Base-by-base conservation (phyloP, 1,140 invertebrate genomes). In the Latrodectus geometricus region DNA sequence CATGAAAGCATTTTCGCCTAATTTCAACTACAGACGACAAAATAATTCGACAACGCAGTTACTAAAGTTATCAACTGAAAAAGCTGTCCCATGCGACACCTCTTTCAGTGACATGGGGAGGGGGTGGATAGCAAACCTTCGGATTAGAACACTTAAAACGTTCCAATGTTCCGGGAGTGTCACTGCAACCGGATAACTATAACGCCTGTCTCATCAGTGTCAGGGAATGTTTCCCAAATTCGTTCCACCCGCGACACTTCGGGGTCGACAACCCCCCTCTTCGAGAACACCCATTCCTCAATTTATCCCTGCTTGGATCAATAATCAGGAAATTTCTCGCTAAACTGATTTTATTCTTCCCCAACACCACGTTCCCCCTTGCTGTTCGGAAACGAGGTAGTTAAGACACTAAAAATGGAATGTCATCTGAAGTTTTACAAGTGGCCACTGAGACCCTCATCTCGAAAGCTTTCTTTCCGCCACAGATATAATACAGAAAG, bases 121-220 rank as follows among this genome's bases (percentile, higher is more conserved):
- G 73, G 23, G 20, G n/a, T 68, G 52, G 17, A 48, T 17, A 35
- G 52, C 50, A 35, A 23, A 56, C 48, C 66, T 61, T 78, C 70
- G 66, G 83, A 77, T 77, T 86, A 86, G 83, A 78, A 78, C 83
- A 77, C 83, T 86, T 86, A 86, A 65, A 70, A 69, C 54, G 54
- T 61, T 61, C 54, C 54, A 61, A 8, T 66, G 74, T 78, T 86
- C 75, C 52, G 20, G 21, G 75, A 78, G 74, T 86, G 83, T 86
- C 83, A 86, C 83, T 54, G 48, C 73, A 61, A 20, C 65, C 74
- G 75, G 83, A 78, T 86, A 84, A 86, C 83, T 86, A 78, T 78
- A 77, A 78, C 75, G 83, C 74, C 74, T 86, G 83, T 86, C 83
- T 77, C 83, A 86, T 86, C 83, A 86, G 83, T 86, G 83, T 86